A percentile compares a stretch with the other conserved stretches of the same genome.
Conservation (phyloP, 64 coral and sea anemone genomes). For the Pocillopora verrucosa region DNA sequence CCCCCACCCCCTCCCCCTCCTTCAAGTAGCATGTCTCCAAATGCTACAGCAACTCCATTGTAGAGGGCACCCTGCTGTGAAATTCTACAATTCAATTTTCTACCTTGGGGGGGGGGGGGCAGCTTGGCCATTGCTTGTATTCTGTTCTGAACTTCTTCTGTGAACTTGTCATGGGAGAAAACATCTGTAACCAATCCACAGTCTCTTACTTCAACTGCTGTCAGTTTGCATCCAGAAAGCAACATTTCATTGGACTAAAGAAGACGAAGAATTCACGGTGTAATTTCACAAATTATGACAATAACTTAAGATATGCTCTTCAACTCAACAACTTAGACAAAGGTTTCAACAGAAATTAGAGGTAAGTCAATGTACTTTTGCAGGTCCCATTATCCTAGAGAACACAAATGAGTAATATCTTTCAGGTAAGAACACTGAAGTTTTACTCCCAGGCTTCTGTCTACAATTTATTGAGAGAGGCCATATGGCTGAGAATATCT, state of each 20-base stretch:
- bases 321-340: background rate
- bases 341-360: background rate
- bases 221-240: constrained; percentile 78
- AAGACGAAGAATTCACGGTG: background rate
- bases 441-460: no score
- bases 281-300: background rate
- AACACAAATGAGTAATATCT: constrained; percentile 89
- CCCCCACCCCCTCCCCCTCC: no score
- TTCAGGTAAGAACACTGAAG: constrained; percentile 36
- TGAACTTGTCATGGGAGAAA: constrained; percentile 75
- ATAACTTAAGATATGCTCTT: background rate
- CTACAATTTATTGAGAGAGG: no score
- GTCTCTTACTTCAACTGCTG: constrained; percentile 66
- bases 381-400: constrained; percentile 84
- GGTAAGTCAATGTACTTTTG: constrained; percentile 48
- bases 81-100: background rate
- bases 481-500: no score
- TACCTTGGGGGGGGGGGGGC: constrained; percentile 64
- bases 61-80: no score
- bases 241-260: constrained; percentile 88
- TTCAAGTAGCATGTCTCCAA: no score
- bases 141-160: constrained; percentile 65
- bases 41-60: no score
- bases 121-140: constrained; percentile 67
- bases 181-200: constrained; percentile 81